Percentiles rank a stretch among this genome's conserved stretches.
Conservation (phyloP, 1,140 invertebrate species). For the Drosophila tropicalis region DNA sequence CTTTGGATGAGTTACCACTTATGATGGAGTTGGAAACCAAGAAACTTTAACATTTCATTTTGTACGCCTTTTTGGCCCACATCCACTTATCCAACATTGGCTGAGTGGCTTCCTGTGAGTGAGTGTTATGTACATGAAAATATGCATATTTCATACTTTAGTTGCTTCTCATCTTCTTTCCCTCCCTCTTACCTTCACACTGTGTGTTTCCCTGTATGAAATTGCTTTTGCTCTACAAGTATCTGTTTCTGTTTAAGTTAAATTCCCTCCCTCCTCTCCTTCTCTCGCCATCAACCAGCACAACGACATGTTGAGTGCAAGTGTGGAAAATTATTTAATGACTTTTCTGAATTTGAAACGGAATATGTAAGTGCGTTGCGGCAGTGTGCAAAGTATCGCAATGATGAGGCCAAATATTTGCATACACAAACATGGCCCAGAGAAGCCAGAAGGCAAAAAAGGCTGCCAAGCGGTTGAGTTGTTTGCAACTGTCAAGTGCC, state of each 20-base stretch:
- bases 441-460: slow-evolving; percentile 6
- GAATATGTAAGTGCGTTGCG: slow-evolving; percentile 75
- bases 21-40: slow-evolving; percentile 1
- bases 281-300: slow-evolving; percentile 3
- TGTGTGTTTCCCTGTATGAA: slow-evolving; percentile 3
- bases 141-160: slow-evolving; percentile 53
- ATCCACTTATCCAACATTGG: slow-evolving; percentile 24
- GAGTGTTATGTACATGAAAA: slow-evolving; percentile 41
- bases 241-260: slow-evolving; percentile 28
- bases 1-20: slow-evolving; percentile 36
- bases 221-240: slow-evolving; percentile 34
- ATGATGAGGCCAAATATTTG: slow-evolving; percentile 70
- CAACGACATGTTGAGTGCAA: slow-evolving; percentile 70
- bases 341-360: slow-evolving; percentile 82
- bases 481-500: slow-evolving; percentile 45
- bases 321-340: slow-evolving; percentile 82
- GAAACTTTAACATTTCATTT: slow-evolving; percentile 33
- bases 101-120: slow-evolving; percentile 30
- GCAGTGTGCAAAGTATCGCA: slow-evolving; percentile 36
- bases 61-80: slow-evolving; percentile 28
- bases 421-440: slow-evolving; percentile 61
- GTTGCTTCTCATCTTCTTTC: slow-evolving; percentile 5
- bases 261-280: background rate
- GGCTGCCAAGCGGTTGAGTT: slow-evolving; percentile 39
- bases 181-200: background rate